phyloP scores from a whole-genome alignment of 2,113 vertebrate species.

The Sarotherodon lohbergeri region DNA sequence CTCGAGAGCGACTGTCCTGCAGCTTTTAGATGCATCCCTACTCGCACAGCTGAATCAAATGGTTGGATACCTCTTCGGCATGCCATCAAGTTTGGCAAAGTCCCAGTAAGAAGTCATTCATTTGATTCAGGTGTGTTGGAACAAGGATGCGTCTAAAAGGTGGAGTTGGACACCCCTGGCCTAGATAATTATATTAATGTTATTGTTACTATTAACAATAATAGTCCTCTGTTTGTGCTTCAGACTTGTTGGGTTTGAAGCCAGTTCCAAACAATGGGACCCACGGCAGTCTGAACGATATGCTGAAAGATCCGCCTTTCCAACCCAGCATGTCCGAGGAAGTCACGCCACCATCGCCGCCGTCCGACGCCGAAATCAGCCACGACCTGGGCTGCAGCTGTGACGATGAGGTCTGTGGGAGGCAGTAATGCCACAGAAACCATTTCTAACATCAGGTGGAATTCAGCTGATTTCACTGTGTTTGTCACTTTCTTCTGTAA shows the following conservation, averaged over 20 bases:
- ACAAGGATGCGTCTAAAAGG: accelerated
- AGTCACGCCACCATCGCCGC: conserved; percentile 77
- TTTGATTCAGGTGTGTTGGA: background rate
- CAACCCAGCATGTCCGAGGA: conserved; percentile 84
- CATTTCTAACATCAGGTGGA: background rate
- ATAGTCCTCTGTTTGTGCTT: background rate
- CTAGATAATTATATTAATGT: accelerated
- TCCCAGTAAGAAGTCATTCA: background rate
- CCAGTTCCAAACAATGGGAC: conserved; percentile 96
- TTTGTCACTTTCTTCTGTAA: background rate
- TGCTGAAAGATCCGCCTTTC: conserved; percentile 77
- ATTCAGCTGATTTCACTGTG: background rate
- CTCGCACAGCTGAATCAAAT: background rate
- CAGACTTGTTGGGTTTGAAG: conserved; percentile 89
- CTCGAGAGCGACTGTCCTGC: background rate
- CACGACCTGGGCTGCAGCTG: conserved; percentile 89
- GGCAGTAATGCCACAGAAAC: too few relatives aligned
- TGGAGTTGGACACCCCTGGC: accelerated
- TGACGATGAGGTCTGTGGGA: conserved; percentile 81
- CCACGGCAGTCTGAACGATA: conserved; percentile 88
- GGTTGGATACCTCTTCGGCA: accelerated
- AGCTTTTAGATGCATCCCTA: accelerated
- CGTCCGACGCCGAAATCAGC: conserved; percentile 54
- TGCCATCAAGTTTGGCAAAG: background rate
- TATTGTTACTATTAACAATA: accelerated